Conservation (phyloP, 2,797 vertebrate genomes). For the Enteromius treurensis region DNA sequence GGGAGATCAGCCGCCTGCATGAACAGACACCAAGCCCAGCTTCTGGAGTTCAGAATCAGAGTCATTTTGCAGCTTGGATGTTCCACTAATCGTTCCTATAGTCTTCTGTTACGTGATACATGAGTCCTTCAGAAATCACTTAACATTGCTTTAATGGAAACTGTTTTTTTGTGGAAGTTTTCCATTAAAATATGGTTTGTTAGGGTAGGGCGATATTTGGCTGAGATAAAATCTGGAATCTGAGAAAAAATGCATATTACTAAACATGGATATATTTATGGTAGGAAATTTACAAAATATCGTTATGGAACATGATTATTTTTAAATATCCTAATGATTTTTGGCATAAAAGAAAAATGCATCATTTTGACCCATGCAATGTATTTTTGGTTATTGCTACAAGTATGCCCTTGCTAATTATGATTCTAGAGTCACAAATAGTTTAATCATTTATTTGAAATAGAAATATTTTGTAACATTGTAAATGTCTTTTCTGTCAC, state of each 20-base stretch:
- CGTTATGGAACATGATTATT: too few species aligned
- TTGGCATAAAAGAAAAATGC: too few species aligned
- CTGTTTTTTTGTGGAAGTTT: neutral
- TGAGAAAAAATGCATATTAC: neutral
- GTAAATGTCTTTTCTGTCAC: neutral
- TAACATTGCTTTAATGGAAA: neutral
- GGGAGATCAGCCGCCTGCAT: conserved; percentile 30
- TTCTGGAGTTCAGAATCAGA: neutral
- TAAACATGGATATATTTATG: too few species aligned
- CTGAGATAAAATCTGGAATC: neutral
- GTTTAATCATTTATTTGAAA: neutral
- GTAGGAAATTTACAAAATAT: too few species aligned
- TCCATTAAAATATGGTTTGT: neutral
- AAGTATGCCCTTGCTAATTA: too few species aligned
- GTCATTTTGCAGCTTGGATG: neutral
- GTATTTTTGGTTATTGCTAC: too few species aligned
- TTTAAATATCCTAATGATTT: too few species aligned
- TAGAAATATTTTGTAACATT: neutral
- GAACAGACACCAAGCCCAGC: conserved; percentile 7
- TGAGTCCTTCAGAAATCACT: neutral
- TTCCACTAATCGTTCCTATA: neutral
- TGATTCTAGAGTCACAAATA: neutral
- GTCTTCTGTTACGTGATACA: neutral
- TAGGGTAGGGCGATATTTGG: neutral
- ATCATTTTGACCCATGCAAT: too few species aligned